These are phyloP conservation scores for Neolamprologus cancellatus DNA, from an alignment of 2,113 vertebrate species.

Conservation along the genomic window DNA sequence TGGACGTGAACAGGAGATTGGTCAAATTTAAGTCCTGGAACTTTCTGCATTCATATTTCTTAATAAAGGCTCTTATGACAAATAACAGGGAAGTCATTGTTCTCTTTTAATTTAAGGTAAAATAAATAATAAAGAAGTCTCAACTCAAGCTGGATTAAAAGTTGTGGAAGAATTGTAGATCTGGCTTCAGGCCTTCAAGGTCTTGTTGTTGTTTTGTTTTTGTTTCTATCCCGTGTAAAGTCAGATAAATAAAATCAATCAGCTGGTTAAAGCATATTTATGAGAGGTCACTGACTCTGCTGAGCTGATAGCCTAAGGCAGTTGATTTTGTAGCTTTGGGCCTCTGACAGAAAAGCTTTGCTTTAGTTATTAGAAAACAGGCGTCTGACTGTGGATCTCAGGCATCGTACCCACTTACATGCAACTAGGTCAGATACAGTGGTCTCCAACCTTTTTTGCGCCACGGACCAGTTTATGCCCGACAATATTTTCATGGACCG, in stretches of 20 bases:
- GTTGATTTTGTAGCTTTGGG: background rate
- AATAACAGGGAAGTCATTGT: background rate
- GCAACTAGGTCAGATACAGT: background rate
- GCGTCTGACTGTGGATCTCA: background rate
- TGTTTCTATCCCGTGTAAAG: background rate
- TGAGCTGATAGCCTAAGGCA: background rate
- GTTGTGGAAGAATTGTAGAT: background rate
- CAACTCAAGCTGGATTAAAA: background rate
- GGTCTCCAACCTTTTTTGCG: fast-evolving
- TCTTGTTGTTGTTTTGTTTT: background rate
- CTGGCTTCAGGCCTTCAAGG: background rate
- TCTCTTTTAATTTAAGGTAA: background rate
- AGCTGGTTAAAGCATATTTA: fast-evolving
- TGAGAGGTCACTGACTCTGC: background rate
- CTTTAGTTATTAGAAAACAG: background rate
- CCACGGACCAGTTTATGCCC: fast-evolving
- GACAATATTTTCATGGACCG: too few species aligned
- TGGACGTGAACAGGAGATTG: background rate
- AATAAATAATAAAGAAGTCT: background rate
- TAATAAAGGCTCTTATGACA: background rate
- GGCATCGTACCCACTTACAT: background rate
- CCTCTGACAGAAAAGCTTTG: background rate
- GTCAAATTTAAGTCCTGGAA: background rate
- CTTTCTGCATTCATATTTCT: fast-evolving
- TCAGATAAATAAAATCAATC: background rate